These are phyloP conservation scores for Alviniconcha strummeri DNA, from an alignment of 2,888 invertebrate genomes.

Conservation along the genomic window DNA sequence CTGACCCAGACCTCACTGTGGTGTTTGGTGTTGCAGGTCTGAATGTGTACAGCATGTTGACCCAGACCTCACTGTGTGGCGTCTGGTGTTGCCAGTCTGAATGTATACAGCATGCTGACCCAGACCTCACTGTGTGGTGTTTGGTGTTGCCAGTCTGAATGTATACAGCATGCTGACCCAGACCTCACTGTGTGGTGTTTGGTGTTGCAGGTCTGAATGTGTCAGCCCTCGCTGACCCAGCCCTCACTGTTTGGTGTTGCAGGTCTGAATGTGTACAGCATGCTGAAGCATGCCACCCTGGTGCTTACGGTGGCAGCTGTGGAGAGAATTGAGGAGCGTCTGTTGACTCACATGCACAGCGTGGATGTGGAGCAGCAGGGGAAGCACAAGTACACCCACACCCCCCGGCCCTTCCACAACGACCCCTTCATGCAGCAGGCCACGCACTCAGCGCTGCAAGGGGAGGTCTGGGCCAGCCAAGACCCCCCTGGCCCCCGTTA, in stretches of 20 bases:
- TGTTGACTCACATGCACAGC: slow-evolving; percentile 62
- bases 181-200: neutral
- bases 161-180: neutral
- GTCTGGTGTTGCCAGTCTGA: neutral
- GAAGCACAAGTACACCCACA: slow-evolving; percentile 24
- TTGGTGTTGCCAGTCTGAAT: no score
- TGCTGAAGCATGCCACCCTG: slow-evolving; percentile 96
- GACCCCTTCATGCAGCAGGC: neutral
- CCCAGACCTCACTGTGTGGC: no score
- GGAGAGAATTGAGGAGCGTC: slow-evolving; percentile 85
- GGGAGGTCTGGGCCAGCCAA: neutral
- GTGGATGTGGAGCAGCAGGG: slow-evolving; percentile 27
- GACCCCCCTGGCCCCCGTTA: neutral
- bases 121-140: no score
- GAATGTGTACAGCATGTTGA: no score
- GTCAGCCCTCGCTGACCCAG: neutral
- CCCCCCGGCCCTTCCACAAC: neutral
- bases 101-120: neutral
- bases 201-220: neutral
- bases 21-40: no score
- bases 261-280: slow-evolving; percentile 92
- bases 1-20: neutral
- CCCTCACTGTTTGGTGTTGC: slow-evolving; percentile 34
- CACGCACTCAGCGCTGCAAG: no score
- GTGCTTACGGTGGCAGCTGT: slow-evolving; percentile 90